Evolutionary conservation across 2,113 vertebrate species (phyloP), one percentile per base, ranked within the genome.

Genomic region (Poicephalus gulielmi): DNA sequence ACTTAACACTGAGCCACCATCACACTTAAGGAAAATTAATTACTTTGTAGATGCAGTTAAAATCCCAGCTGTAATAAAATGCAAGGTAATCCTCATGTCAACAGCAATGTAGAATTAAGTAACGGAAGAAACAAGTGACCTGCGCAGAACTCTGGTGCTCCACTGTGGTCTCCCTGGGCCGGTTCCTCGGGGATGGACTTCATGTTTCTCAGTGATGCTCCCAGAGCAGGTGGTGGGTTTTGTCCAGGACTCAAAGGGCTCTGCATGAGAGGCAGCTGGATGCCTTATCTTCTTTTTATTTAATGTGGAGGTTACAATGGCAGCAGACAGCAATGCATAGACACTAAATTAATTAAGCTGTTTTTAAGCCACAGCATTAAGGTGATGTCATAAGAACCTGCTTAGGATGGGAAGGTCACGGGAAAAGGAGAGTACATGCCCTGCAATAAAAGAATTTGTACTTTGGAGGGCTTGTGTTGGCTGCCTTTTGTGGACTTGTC

Each of bases 361-460:
- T 46, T 83, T 84, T 85, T 97, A 97, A 97, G 95, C 96, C 66
- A 37, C 43, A 84, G 96, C 92, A 97, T 95, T 96, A 97, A 95
- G 92, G 81, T 94, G 97, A 98, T 97, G 97, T 97, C 97, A 94
- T 88, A 95, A 98, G 97, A 95, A 96, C 95, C 77, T 7, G 95
- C 96, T 97, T 97, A 97, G 80, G 62, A 90, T 66, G 31, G 92
- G 95, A 97, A 97, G 96, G 97, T 97, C 96, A 95, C 68, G 85
- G 95, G 93, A 95, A 97, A 95, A 91, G 90, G 88, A 94, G 93
- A 96, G 83, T 83, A 78, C 33, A 31, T 15, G 22, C 37, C 53
- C 84, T 67, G 69, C 86, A 91, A 57, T 20, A 73, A 77, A 86
- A 41, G 7, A 66, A 47, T 93, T 62, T 82, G 25, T 74, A 67